Conservation (phyloP, 2,797 vertebrate species). For the Bovichtus variegatus region DNA sequence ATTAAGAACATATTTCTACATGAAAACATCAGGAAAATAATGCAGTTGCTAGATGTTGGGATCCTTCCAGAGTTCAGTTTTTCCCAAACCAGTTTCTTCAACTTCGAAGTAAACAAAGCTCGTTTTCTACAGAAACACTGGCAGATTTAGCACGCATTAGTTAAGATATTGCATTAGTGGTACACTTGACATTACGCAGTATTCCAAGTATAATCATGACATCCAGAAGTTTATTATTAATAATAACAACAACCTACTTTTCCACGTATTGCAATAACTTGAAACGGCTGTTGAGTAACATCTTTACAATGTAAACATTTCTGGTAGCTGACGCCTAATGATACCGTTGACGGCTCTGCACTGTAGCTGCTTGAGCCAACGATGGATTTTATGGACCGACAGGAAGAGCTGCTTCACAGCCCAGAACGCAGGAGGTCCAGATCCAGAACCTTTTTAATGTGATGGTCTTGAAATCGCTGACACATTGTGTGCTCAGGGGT, state of each 20-base stretch:
- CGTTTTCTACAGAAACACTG: background rate
- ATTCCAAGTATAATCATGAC: background rate
- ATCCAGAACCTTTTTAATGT: constrained; percentile 2
- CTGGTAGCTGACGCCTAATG: constrained; percentile 1
- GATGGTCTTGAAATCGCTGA: background rate
- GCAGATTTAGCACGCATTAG: background rate
- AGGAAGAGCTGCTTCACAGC: background rate
- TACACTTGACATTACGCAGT: background rate
- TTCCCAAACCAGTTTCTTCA: background rate
- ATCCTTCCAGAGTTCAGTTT: background rate
- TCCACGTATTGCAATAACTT: background rate
- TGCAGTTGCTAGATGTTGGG: background rate
- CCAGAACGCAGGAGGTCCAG: background rate
- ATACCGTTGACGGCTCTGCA: background rate
- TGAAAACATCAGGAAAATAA: background rate
- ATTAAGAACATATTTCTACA: background rate
- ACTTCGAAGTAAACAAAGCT: background rate
- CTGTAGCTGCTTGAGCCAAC: constrained; percentile 8
- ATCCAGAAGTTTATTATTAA: background rate
- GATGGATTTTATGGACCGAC: background rate
- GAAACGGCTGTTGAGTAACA: background rate
- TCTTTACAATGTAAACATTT: constrained; percentile 2
- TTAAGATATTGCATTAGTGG: background rate
- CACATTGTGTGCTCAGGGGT: background rate
- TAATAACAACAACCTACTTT: background rate